A percentile compares a stretch with the other conserved stretches of the same genome.
Evolutionary conservation across 2,797 vertebrate genomes (phyloP).

Genomic region (Acestrorhynchus altus): DNA sequence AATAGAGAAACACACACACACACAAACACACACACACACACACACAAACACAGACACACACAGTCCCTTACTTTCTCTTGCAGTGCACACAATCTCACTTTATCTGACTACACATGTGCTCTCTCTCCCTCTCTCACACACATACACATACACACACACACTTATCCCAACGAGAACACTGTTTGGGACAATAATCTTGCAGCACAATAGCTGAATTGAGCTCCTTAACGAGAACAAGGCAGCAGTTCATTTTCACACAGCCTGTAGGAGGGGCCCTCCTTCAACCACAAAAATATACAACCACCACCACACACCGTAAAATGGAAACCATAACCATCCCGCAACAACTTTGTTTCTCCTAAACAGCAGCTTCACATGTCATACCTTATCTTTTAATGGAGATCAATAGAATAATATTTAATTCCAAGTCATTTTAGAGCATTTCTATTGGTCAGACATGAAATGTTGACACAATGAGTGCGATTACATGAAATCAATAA

Average conservation of each 20-base stretch:
- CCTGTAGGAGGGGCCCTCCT: constrained; percentile 72
- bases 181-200: constrained; percentile 68
- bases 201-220: constrained; percentile 65
- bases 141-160: constrained; percentile 21
- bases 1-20: constrained; percentile 42
- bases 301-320: constrained; percentile 65
- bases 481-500: no score
- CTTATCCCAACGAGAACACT: constrained; percentile 30
- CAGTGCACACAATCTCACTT: not conserved
- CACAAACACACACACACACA: constrained; percentile 13
- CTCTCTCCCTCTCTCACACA: not conserved
- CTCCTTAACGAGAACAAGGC: constrained; percentile 43
- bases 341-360: no score
- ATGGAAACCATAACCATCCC: not conserved
- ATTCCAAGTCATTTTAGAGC: no score
- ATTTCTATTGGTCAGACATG: no score
- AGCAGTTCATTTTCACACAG: constrained; percentile 45
- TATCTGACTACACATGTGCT: not conserved
- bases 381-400: no score
- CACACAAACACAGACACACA: constrained; percentile 26
- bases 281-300: constrained; percentile 65
- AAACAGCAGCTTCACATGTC: no score
- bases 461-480: no score
- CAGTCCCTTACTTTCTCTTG: no score
- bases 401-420: no score